These are phyloP conservation scores for Tiliqua scincoides DNA, from an alignment of 2,113 vertebrate species.

Conservation along the genomic window DNA sequence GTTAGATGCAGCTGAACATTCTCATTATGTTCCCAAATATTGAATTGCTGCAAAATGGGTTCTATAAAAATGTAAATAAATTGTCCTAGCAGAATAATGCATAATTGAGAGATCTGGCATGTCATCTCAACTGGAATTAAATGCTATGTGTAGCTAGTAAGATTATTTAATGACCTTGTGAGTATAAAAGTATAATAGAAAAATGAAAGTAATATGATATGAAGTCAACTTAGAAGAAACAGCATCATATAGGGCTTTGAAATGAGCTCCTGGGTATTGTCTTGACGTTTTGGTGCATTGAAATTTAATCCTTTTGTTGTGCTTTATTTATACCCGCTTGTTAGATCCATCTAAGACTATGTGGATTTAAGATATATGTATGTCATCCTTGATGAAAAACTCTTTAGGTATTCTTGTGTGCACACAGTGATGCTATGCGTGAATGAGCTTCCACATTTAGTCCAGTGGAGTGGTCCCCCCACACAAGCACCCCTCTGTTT, in stretches of 20 bases:
- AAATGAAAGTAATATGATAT: slow-evolving; percentile 45
- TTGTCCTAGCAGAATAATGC: slow-evolving; percentile 50
- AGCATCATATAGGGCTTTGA: slow-evolving; percentile 21
- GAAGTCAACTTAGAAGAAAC: slow-evolving; percentile 38
- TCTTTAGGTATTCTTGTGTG: not conserved
- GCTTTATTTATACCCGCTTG: slow-evolving; percentile 29
- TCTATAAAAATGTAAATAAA: slow-evolving; percentile 67
- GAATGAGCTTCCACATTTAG: not conserved
- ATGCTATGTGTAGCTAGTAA: slow-evolving; percentile 38
- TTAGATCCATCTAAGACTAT: slow-evolving; percentile 34
- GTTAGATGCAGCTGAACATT: slow-evolving; percentile 40
- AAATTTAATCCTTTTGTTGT: slow-evolving; percentile 21
- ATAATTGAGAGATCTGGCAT: slow-evolving; percentile 53
- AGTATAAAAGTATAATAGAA: slow-evolving; percentile 41
- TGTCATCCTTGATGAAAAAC: not conserved
- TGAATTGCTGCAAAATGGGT: slow-evolving; percentile 58
- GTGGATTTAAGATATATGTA: not conserved
- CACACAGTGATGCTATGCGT: not conserved
- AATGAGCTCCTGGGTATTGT: slow-evolving; percentile 44
- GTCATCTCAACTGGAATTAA: slow-evolving; percentile 65
- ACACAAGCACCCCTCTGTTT: not conserved
- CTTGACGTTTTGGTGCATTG: slow-evolving; percentile 52
- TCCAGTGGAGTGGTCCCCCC: not conserved
- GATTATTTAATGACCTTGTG: slow-evolving; percentile 44
- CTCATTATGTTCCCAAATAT: slow-evolving; percentile 55